Conservation (phyloP, 2,888 invertebrate species). For the Zaprionus obscuricornis region DNA sequence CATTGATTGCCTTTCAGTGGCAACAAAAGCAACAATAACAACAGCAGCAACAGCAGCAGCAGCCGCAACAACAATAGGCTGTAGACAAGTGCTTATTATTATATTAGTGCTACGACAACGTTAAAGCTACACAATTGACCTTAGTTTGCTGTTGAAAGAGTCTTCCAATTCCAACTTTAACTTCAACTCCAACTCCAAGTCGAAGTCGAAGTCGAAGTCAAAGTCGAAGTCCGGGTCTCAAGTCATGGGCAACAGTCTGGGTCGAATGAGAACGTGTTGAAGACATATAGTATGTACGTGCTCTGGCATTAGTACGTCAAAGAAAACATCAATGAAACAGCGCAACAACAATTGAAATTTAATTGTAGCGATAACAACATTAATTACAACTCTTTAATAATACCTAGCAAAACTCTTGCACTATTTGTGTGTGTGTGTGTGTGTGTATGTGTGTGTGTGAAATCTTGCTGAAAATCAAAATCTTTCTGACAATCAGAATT, state of each 20-base stretch:
- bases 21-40: not conserved
- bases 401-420: too few relatives aligned
- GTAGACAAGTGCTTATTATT: constrained; percentile 69
- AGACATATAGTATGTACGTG: constrained; percentile 59
- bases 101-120: constrained; percentile 65
- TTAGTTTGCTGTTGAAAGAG: constrained; percentile 36
- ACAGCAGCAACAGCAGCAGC: constrained; percentile 1
- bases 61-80: constrained; percentile 43
- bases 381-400: constrained; percentile 46
- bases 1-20: constrained; percentile 39
- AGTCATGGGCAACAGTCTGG: too few relatives aligned
- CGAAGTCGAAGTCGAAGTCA: constrained; percentile 11
- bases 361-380: constrained; percentile 53
- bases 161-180: not conserved
- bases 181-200: not conserved
- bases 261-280: constrained; percentile 22
- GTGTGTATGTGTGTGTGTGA: constrained; percentile 13
- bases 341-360: constrained; percentile 54
- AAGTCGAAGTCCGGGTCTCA: not conserved
- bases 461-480: constrained; percentile 29
- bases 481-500: constrained; percentile 31
- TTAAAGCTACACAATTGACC: constrained; percentile 65
- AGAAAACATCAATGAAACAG: constrained; percentile 58
- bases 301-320: constrained; percentile 65
- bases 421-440: too few relatives aligned